Conservation (phyloP, 2,888 invertebrate species). For the Acanthacorydalis orientalis region DNA sequence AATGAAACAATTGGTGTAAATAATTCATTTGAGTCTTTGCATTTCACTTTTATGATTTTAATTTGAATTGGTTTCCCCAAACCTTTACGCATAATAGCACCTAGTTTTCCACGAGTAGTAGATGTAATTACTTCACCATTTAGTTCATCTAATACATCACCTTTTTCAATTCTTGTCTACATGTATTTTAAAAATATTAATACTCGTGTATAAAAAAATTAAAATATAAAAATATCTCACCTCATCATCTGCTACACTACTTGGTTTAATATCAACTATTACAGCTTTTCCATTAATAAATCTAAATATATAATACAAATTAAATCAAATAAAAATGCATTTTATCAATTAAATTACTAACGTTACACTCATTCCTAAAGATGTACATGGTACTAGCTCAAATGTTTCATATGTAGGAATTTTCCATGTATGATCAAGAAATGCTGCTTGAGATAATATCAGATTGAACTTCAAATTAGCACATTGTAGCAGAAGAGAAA, state of each 20-base stretch:
- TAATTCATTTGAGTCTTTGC: constrained; percentile 22
- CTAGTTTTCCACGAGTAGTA: constrained; percentile 29
- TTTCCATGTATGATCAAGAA: constrained; percentile 45
- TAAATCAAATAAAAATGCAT: background rate
- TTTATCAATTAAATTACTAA: constrained; percentile 14
- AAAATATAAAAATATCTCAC: constrained; percentile 25
- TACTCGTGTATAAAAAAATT: background rate
- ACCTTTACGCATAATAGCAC: constrained; percentile 28
- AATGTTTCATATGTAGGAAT: constrained; percentile 33
- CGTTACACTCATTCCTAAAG: constrained; percentile 42
- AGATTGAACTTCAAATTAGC: constrained; percentile 32
- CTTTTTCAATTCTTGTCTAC: constrained; percentile 38
- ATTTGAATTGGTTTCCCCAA: constrained; percentile 29
- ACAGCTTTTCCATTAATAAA: constrained; percentile 39
- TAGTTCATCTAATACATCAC: constrained; percentile 45
- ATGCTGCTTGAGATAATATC: constrained; percentile 36
- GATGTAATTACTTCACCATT: constrained; percentile 34
- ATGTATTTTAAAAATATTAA: constrained; percentile 8
- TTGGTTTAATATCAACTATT: constrained; percentile 35
- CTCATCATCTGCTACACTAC: constrained; percentile 45
- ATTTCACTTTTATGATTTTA: constrained; percentile 35
- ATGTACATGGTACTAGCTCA: constrained; percentile 44
- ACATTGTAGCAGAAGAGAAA: constrained; percentile 35
- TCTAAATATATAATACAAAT: constrained; percentile 21
- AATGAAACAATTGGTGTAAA: constrained; percentile 28